Evolutionary conservation across 2,888 invertebrate genomes (phyloP), one percentile per base, ranked within the genome.

Genomic region (Tetranychus piercei): DNA sequence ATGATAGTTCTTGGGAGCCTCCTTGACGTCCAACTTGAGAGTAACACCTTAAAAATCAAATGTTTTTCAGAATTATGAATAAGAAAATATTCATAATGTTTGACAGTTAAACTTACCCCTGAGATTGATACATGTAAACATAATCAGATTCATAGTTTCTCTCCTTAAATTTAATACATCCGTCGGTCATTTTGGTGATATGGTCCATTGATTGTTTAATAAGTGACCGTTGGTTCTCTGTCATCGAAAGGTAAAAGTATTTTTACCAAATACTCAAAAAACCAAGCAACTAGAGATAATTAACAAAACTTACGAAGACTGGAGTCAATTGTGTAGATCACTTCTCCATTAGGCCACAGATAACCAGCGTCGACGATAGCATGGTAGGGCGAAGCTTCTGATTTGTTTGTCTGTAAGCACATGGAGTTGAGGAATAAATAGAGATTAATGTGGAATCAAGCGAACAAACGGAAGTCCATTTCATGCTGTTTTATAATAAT

Each of bases 301-400:
- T 23, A 7, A 34, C 11, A 34, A 11, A 20, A 44, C 73, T 64
- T 23, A 73, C 64, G n/a, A n/a, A 73, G n/a, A n/a, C 20, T 64
- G 20, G 55, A 73, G 44, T 73, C 73, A 11, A 73, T 64, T 22
- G 34, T 18, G n/a, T 73, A 73, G 64, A 73, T 64, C 11, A 73
- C 44, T 64, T 73, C 73, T 9, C 73, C 73, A 22, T 73, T 73
- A n/a, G 73, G 73, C 73, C 73, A 73, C 11, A 73, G 64, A 5
- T 34, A 55, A 22, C n/a, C 18, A 15, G 22, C 1, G 22, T 55
- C 55, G 55, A 20, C 22, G 18, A 65, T 73, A 4, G 73, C 73
- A 65, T 73, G 73, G 18, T 73, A 73, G n/a, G 20, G 64, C 8
- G 34, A 34, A 71, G 43, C 34, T n/a, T 71, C 69, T 23, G 69